phyloP scores from a whole-genome alignment of 2,888 invertebrate species.

The Machimus rusticus region DNA sequence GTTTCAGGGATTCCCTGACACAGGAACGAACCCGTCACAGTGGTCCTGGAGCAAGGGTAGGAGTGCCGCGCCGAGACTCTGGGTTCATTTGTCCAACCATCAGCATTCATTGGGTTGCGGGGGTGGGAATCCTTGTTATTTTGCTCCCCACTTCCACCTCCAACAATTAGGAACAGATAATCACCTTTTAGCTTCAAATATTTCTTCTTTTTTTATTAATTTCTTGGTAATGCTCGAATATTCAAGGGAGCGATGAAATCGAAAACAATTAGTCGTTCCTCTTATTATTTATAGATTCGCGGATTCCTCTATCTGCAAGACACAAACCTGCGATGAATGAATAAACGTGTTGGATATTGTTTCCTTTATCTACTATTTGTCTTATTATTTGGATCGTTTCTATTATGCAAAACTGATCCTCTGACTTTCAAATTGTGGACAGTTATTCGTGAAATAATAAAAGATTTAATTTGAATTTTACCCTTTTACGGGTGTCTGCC shows the following conservation, averaged over 20 bases:
- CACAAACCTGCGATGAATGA: neutral
- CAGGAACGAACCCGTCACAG: neutral
- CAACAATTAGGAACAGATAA: neutral
- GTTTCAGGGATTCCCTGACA: neutral
- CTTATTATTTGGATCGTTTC: neutral
- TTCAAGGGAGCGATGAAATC: neutral
- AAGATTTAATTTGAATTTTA: neutral
- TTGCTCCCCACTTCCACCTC: neutral
- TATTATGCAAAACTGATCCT: neutral
- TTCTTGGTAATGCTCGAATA: neutral
- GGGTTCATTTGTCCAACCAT: neutral
- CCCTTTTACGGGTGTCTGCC: no score
- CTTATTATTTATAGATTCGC: neutral
- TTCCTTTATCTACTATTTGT: neutral
- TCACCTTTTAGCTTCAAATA: neutral
- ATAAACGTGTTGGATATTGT: neutral
- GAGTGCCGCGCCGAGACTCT: neutral
- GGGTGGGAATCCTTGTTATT: neutral
- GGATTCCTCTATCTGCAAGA: neutral
- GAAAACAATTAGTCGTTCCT: neutral
- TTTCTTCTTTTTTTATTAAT: neutral
- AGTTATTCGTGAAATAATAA: neutral
- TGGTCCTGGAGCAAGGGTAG: neutral
- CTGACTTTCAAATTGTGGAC: neutral
- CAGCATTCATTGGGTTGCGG: neutral